These are phyloP conservation scores for Hemibagrus guttatus DNA, from an alignment of 2,797 vertebrate species.

Conservation along the genomic window DNA sequence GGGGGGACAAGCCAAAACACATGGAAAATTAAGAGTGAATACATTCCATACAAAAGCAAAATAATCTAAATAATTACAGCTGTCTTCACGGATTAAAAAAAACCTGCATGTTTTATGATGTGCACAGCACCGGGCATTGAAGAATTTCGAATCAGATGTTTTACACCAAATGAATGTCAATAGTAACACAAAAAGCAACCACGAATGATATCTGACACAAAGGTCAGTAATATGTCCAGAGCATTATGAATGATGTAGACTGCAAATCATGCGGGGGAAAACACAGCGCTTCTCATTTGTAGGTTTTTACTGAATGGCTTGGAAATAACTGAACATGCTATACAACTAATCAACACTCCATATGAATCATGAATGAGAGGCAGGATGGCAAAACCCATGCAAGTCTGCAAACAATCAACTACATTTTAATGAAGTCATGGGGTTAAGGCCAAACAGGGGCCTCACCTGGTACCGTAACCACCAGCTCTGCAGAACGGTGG, in stretches of 20 bases:
- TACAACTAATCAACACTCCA: constrained; percentile 4
- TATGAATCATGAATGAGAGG: constrained; percentile 22
- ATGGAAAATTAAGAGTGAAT: not conserved
- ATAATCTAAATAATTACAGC: not conserved
- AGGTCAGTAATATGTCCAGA: not conserved
- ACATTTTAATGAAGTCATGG: constrained; percentile 43
- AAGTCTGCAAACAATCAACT: constrained; percentile 23
- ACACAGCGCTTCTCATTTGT: not conserved
- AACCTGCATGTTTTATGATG: not conserved
- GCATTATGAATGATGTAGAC: constrained; percentile 5
- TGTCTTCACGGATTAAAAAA: not conserved
- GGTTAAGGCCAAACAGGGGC: constrained; percentile 61
- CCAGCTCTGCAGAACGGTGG: constrained; percentile 85
- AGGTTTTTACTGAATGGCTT: not conserved
- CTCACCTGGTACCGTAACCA: constrained; percentile 96
- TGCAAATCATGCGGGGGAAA: constrained; percentile 16
- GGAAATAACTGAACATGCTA: constrained; percentile 19
- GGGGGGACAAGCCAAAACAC: not conserved
- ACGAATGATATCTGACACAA: not conserved
- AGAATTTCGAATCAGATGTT: not conserved
- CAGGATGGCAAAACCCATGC: constrained; percentile 22
- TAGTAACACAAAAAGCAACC: not conserved
- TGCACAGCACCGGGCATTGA: not conserved
- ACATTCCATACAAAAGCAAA: constrained; percentile 12
- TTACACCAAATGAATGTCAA: constrained; percentile 19